Evolutionary conservation across 2,113 vertebrate species (phyloP), one percentile per base, ranked within the genome.

Genomic region (Zosterops hypoxanthus): DNA sequence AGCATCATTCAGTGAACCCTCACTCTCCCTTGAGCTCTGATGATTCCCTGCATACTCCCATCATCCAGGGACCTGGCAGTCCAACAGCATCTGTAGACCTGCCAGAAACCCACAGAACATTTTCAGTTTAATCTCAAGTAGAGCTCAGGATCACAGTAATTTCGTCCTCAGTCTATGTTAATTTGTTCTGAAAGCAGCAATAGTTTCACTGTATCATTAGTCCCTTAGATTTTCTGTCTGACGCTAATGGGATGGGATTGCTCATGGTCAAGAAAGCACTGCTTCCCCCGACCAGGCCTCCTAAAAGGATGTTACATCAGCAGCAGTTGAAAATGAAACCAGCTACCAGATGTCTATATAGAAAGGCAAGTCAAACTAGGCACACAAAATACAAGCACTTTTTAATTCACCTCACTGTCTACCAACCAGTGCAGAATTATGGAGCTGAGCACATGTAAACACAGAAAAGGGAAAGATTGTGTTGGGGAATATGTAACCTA

Each of bases 181-280:
- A 53, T 63, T 63, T 50, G 33, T 19, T 79, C 25, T 49, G n/a
- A 79, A 82, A 77, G 71, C 39, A 83, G 53, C 47, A 88, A 23
- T 5, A 29, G 42, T 55, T 90, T 66, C 63, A 81, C 36, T 41
- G n/a, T 29, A 46, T 21, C 50, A 41, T 41, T 44, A 52, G 21
- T n/a, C 21, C 39, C 47, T 65, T 39, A 82, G 49, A 80, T 75
- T 85, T 95, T 77, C 59, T 78, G 42, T 63, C 52, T 70, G 88
- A 88, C 59, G 55, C 42, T 83, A 96, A 86, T 16, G 90, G 47
- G 63, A 90, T 26, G 25, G 52, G 55, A 90, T 15, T 1, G 0
- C 25, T 72, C 55, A 72, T 5, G n/a, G 46, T 36, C 2, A 3
- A 75, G 36, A 93, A 86, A 77, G 47, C 9, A 21, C 21, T 73